A percentile compares a stretch with the other conserved stretches of the same genome.
phyloP scores from a whole-genome alignment of 2,888 invertebrate genomes.

The Pantelozetes paolii region DNA sequence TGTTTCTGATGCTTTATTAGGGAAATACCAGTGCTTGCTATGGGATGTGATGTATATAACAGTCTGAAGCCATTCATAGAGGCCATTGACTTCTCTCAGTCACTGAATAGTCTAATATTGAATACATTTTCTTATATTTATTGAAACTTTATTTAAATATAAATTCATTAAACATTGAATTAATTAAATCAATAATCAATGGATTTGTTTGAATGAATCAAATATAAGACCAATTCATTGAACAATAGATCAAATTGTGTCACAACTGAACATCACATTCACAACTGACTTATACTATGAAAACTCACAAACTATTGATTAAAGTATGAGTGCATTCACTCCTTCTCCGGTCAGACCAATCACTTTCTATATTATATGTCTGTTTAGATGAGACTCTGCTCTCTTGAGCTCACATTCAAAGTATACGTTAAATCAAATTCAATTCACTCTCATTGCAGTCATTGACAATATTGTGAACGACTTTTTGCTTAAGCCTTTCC shows the following conservation, averaged over 20 bases:
- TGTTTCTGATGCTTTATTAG: slow-evolving; percentile 18
- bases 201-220: not conserved
- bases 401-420: too few species aligned
- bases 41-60: slow-evolving; percentile 6
- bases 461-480: too few species aligned
- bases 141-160: not conserved
- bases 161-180: not conserved
- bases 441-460: not conserved
- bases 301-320: slow-evolving; percentile 21
- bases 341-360: slow-evolving; percentile 28
- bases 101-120: slow-evolving; percentile 10
- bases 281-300: slow-evolving; percentile 19
- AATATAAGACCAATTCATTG: not conserved
- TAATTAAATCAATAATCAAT: not conserved
- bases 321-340: slow-evolving; percentile 31
- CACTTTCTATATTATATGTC: slow-evolving; percentile 13
- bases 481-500: too few species aligned
- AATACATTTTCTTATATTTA: not conserved
- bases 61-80: slow-evolving; percentile 23
- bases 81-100: slow-evolving; percentile 29
- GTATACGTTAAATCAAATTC: not conserved
- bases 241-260: slow-evolving; percentile 19
- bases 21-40: not conserved
- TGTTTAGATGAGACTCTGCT: not conserved
- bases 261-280: slow-evolving; percentile 13